A percentile compares a stretch with the other conserved stretches of the same genome.
phyloP scores from a whole-genome alignment of 2,888 invertebrate species.

The Aphelenchoides bicaudatus region DNA sequence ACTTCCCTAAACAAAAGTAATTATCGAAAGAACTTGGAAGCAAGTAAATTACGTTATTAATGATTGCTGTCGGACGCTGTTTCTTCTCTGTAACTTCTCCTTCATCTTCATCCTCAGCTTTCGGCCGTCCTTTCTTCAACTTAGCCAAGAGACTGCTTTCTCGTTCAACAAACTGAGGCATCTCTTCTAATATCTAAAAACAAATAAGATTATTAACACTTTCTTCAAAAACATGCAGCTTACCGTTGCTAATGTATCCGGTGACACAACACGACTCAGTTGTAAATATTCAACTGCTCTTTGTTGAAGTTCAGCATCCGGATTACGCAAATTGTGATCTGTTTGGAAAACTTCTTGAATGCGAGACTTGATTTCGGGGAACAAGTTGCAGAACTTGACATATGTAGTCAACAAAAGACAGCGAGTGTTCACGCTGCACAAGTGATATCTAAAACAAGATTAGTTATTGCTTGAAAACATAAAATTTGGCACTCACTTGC shows the following conservation, averaged over 20 bases:
- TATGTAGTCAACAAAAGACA: constrained; percentile 94
- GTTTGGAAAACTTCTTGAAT: constrained; percentile 74
- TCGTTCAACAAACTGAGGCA: constrained; percentile 98
- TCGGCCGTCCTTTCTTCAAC: constrained; percentile 94
- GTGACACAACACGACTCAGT: constrained; percentile 87
- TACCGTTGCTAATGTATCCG: constrained; percentile 76
- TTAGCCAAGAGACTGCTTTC: constrained; percentile 88
- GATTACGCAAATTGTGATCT: constrained; percentile 90
- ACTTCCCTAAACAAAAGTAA: constrained; percentile 12
- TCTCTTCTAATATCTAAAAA: constrained; percentile 76
- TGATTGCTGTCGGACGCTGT: constrained; percentile 52
- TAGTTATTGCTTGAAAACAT: too few relatives aligned
- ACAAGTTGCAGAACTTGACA: constrained; percentile 97
- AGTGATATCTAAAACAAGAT: too few relatives aligned
- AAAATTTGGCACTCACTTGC: too few relatives aligned
- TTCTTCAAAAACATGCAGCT: constrained; percentile 19
- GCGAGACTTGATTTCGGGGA: constrained; percentile 92
- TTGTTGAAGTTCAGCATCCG: constrained; percentile 97
- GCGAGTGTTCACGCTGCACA: constrained; percentile 93
- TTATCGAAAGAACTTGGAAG: neutral
- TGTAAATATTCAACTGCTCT: constrained; percentile 95
- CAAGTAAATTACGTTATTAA: constrained; percentile 26
- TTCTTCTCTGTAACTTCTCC: constrained; percentile 59
- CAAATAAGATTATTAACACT: neutral
- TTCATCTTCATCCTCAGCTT: constrained; percentile 73